Evolutionary conservation across 2,113 vertebrate genomes (phyloP), one percentile per base, ranked within the genome.

Genomic region (Willisornis vidua): DNA sequence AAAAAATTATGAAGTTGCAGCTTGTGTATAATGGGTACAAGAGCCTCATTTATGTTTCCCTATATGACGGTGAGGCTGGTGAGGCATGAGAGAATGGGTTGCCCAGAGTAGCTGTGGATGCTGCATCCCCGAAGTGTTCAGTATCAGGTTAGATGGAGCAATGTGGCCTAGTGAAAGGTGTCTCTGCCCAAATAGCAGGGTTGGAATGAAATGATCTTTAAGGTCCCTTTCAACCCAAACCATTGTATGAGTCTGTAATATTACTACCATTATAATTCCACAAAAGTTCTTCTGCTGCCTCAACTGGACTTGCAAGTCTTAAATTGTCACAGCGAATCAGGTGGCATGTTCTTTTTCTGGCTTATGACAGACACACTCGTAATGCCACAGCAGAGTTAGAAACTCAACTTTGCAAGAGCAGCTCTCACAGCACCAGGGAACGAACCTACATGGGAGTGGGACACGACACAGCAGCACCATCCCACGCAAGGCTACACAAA

Each of bases 21-120:
- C 9, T 70, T 3, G 1, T 12, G 14, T 9, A 5, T 6, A 41
- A 65, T 0, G 0, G 1, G 1, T 12, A 2, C 3, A 65, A 35
- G 10, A 57, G 2, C 29, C 22, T 72, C 3, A 29, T 11, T 14
- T 33, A 20, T 9, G 10, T 18, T 57, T 68, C 28, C 24, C 39
- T 7, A 1, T 9, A 12, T 16, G 33, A 43, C 8, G 62, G 25
- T 55, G 39, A 54, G 7, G 9, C 4, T 19, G 14, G 9, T 41
- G 20, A 62, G 14, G 39, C 55, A 54, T 6, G 18, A 20, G 20
- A 55, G 25, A 48, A 55, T 4, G 48, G 8, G 6, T 0, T 19
- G 5, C 25, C 39, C 29, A 48, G 11, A 26, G n/a, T 20, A 48
- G 14, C 0, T 62, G 39, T 12, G 48, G 31, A 33, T 49, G 9